Conservation (phyloP, 1,140 invertebrate species). For the Diorhabda sublineata region DNA sequence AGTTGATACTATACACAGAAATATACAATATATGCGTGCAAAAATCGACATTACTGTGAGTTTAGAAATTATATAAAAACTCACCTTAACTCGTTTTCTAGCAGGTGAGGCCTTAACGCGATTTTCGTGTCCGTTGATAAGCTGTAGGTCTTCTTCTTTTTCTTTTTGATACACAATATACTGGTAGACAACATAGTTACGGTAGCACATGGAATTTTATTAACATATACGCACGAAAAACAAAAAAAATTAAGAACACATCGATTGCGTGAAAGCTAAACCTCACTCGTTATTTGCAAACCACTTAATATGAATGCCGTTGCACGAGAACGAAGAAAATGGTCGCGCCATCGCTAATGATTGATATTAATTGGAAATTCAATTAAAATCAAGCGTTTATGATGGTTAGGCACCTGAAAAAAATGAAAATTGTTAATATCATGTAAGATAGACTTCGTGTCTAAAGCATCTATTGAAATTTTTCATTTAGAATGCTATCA, state of each 20-base stretch:
- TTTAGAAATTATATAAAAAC: not conserved
- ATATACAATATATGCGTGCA: too few species aligned
- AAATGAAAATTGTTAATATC: not conserved
- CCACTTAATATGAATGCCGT: conserved; percentile 5
- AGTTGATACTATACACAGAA: too few species aligned
- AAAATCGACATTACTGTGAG: too few species aligned
- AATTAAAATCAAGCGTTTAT: conserved; percentile 11
- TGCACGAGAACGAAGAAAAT: not conserved
- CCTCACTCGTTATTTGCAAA: conserved; percentile 1
- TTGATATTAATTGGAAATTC: conserved; percentile 14
- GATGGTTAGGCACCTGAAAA: conserved; percentile 8
- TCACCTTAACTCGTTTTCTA: not conserved
- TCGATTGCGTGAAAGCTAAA: too few species aligned
- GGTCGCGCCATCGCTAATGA: conserved; percentile 6
- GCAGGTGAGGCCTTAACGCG: not conserved
- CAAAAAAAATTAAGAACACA: not conserved
- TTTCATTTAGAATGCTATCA: too few species aligned
- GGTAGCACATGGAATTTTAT: too few species aligned
- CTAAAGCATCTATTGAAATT: too few species aligned
- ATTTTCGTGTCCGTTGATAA: conserved; percentile 13
- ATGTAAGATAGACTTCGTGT: too few species aligned
- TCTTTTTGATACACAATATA: conserved; percentile 39
- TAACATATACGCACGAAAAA: not conserved
- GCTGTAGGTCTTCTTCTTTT: conserved; percentile 37
- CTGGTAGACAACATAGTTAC: conserved; percentile 35